phyloP scores from a whole-genome alignment of 2,888 invertebrate genomes.

The Ophioninae sp. region DNA sequence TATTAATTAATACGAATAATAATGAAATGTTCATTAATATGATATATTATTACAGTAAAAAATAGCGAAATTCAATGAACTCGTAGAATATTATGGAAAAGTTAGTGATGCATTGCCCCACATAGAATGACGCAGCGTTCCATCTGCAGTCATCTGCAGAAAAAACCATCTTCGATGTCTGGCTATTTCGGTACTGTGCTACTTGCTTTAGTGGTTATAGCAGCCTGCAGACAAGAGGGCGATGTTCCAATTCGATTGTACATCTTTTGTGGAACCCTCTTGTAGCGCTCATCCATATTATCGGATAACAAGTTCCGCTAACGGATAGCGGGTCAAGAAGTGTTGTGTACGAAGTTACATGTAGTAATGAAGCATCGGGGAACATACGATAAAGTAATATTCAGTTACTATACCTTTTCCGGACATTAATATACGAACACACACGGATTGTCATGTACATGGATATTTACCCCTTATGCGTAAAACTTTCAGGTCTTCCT shows the following conservation, averaged over 20 bases:
- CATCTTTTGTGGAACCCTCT: neutral
- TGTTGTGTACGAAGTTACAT: slow-evolving; percentile 11
- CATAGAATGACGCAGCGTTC: slow-evolving; percentile 2
- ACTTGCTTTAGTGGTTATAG: slow-evolving; percentile 28
- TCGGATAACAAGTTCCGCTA: too few species aligned
- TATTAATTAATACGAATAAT: too few species aligned
- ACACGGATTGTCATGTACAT: too few species aligned
- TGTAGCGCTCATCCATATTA: neutral
- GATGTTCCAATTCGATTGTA: slow-evolving; percentile 54
- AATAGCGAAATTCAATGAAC: too few species aligned
- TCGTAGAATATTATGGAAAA: neutral
- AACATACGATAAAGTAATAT: neutral
- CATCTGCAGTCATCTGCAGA: neutral
- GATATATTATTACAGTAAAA: too few species aligned
- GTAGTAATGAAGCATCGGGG: neutral
- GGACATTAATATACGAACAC: neutral
- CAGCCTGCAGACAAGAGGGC: slow-evolving; percentile 32
- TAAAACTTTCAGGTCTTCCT: too few species aligned
- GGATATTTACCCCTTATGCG: too few species aligned
- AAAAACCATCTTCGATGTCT: slow-evolving; percentile 7
- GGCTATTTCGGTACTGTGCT: slow-evolving; percentile 24
- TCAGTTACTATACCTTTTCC: neutral
- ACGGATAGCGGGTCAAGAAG: slow-evolving; percentile 28
- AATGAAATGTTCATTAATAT: too few species aligned
- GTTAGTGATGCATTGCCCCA: slow-evolving; percentile 9